phyloP scores from a whole-genome alignment of 1,140 invertebrate species.

The Trichonephila clavipes region DNA sequence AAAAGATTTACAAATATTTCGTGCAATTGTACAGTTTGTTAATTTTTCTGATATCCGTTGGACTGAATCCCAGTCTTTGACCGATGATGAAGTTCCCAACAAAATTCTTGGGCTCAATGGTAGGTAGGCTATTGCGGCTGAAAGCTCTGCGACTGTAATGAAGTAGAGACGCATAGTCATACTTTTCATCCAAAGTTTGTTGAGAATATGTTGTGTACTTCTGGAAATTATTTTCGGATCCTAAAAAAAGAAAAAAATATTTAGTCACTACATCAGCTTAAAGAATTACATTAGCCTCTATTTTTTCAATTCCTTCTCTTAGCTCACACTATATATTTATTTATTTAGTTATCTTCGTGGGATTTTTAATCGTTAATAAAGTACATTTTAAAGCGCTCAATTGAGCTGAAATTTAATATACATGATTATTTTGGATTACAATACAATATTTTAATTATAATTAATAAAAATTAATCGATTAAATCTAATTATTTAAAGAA shows the following conservation, averaged over 20 bases:
- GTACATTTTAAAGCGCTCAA: no score
- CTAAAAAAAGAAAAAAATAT: conserved; percentile 37
- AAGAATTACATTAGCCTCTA: no score
- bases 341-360: no score
- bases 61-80: conserved; percentile 81
- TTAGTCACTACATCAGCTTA: no score
- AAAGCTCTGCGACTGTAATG: conserved; percentile 78
- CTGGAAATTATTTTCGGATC: conserved; percentile 78
- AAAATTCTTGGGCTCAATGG: conserved; percentile 64
- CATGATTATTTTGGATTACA: no score
- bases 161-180: conserved; percentile 77
- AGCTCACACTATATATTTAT: no score
- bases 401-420: no score
- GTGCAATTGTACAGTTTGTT: conserved; percentile 82
- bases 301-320: no score
- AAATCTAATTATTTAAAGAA: no score
- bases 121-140: conserved; percentile 70
- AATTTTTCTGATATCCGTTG: conserved; percentile 82
- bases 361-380: no score
- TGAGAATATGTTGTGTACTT: conserved; percentile 76
- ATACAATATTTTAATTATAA: no score
- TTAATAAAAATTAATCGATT: no score
- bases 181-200: conserved; percentile 76
- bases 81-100: conserved; percentile 79
- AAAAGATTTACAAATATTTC: conserved; percentile 36